phyloP scores from a whole-genome alignment of 2,797 vertebrate species.

The Podarcis lilfordi region DNA sequence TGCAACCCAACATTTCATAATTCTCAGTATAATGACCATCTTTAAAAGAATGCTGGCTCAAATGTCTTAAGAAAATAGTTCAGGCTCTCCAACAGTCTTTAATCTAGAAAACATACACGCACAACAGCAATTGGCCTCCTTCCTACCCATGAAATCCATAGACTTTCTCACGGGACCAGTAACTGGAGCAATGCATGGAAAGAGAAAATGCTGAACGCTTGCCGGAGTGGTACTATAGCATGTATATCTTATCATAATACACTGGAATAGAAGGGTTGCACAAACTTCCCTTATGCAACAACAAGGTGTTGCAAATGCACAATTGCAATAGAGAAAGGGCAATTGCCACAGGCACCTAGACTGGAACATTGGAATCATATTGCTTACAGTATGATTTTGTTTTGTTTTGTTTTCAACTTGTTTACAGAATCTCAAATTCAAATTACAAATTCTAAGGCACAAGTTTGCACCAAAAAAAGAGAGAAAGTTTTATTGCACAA shows the following conservation, averaged over 20 bases:
- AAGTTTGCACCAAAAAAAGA: background rate
- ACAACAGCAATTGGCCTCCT: background rate
- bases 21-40: background rate
- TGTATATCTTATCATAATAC: constrained; percentile 41
- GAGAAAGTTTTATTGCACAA: background rate
- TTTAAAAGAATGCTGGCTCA: background rate
- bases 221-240: constrained; percentile 8
- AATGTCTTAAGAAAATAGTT: background rate
- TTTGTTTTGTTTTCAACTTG: background rate
- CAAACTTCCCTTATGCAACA: constrained; percentile 45
- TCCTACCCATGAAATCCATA: background rate
- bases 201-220: background rate
- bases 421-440: background rate
- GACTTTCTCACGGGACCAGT: background rate
- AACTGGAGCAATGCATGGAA: constrained; percentile 18
- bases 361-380: background rate
- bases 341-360: background rate
- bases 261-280: constrained; percentile 17
- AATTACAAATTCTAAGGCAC: constrained; percentile 19
- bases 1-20: background rate
- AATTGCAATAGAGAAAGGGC: constrained; percentile 48
- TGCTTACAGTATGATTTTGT: background rate
- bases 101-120: background rate
- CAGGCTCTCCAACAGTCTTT: background rate
- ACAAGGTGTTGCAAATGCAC: constrained; percentile 25